Evolutionary conservation across 1,140 invertebrate genomes (phyloP).

Genomic region (Adoxophyes honmai): DNA sequence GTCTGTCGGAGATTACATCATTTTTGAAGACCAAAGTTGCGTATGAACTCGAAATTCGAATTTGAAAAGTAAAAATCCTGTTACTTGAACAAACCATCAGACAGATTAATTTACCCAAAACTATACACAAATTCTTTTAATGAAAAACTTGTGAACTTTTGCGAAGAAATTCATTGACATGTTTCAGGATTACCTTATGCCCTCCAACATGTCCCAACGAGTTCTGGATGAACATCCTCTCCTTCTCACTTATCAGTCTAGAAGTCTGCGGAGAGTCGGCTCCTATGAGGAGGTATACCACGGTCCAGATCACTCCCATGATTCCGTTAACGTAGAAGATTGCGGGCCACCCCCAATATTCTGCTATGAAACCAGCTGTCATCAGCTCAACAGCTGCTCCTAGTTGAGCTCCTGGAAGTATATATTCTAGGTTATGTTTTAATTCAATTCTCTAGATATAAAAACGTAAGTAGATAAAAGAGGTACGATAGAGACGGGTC

Average conservation of each 20-base stretch:
- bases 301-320: conserved; percentile 74
- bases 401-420: conserved; percentile 25
- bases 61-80: no score
- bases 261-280: conserved; percentile 78
- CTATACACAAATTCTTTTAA: not conserved
- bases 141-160: not conserved
- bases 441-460: no score
- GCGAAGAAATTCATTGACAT: not conserved
- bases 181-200: conserved; percentile 13
- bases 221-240: conserved; percentile 75
- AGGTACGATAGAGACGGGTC: no score
- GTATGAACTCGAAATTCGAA: no score
- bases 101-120: not conserved
- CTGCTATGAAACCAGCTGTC: conserved; percentile 26
- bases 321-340: conserved; percentile 83
- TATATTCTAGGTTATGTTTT: no score
- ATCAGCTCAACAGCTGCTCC: conserved; percentile 26
- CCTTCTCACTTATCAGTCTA: conserved; percentile 67
- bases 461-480: no score
- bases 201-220: conserved; percentile 24
- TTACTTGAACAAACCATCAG: no score
- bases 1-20: no score
- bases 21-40: no score
- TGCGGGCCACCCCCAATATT: conserved; percentile 79
- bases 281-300: conserved; percentile 75